Base-by-base conservation (phyloP, 2,113 vertebrate species). In the Dipodomys ordii region DNA sequence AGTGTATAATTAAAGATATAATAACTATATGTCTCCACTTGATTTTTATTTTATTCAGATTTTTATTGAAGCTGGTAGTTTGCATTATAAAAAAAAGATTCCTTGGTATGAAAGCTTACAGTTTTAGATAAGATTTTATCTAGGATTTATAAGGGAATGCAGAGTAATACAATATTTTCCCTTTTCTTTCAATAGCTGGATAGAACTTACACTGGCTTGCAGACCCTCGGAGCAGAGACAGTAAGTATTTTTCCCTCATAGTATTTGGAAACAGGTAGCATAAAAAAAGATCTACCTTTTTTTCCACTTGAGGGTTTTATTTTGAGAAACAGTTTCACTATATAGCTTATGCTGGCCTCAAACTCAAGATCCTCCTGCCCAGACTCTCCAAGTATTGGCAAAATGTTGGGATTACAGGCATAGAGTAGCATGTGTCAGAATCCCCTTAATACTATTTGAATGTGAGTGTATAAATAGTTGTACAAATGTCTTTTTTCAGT, bases 151-250 rank as follows among this genome's bases (percentile, higher is more conserved):
- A 39, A 27, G 46, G 87, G 87, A 84, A 7, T 9, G 20, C n/a
- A 32, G 16, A 91, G 74, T 88, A 85, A 57, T 53, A 72, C 82
- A 83, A 93, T 2, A 19, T 23, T 23, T n/a, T 93, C 88, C 11
- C 93, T 4, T 78, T 16, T 92, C 10, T 97, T 97, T 95, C 30
- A 84, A 81, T 97, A 99, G 99, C 95, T 99, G 98, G 99, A 99
- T 98, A 98, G 99, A 98, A 99, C 99, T 0, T 99, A 99, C 95
- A 99, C 99, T 35, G 99, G 99, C 85, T 97, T 99, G 87, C 99
- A 99, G 98, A 99, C 99, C 2, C 98, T 99, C 3, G 99, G 99
- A 0, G 99, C 99, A 84, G 99, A 99, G 98, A 99, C 99, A 95
- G 99, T 99, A 98, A 97, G 99, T 94, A 91, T 82, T 65, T 7